These are phyloP conservation scores for Oncorhynchus keta DNA, from an alignment of 2,113 vertebrate species.

Conservation along the genomic window DNA sequence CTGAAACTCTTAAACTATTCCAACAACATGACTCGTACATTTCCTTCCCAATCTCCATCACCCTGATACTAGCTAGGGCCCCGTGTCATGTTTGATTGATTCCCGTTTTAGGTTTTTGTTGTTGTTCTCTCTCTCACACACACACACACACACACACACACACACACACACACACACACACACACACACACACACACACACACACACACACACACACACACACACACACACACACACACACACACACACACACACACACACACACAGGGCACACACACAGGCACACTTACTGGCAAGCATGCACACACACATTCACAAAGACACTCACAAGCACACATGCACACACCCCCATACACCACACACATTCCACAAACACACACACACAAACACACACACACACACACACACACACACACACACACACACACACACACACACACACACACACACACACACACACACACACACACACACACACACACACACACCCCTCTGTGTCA, in stretches of 20 bases:
- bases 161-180: background rate
- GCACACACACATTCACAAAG: conserved; percentile 4
- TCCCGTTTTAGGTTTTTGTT: background rate
- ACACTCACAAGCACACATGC: background rate
- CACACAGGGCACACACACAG: too few relatives aligned
- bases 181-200: too few relatives aligned
- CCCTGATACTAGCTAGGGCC: conserved; percentile 43
- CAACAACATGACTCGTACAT: conserved; percentile 54
- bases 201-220: background rate
- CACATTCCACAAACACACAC: background rate
- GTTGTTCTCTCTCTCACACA: too few relatives aligned
- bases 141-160: too few relatives aligned
- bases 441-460: too few relatives aligned
- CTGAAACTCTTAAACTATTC: conserved; percentile 50
- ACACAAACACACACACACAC: background rate
- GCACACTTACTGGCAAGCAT: background rate
- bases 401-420: background rate
- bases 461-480: too few relatives aligned
- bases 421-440: background rate
- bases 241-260: too few relatives aligned
- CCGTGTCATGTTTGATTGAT: background rate
- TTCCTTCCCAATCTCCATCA: conserved; percentile 58
- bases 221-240: background rate
- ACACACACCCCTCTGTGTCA: conserved; percentile 30
- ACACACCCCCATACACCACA: background rate